Percentiles rank a stretch among this genome's conserved stretches.
Conservation (phyloP, 2,797 vertebrate genomes). For the Sebastes taczanowskii region DNA sequence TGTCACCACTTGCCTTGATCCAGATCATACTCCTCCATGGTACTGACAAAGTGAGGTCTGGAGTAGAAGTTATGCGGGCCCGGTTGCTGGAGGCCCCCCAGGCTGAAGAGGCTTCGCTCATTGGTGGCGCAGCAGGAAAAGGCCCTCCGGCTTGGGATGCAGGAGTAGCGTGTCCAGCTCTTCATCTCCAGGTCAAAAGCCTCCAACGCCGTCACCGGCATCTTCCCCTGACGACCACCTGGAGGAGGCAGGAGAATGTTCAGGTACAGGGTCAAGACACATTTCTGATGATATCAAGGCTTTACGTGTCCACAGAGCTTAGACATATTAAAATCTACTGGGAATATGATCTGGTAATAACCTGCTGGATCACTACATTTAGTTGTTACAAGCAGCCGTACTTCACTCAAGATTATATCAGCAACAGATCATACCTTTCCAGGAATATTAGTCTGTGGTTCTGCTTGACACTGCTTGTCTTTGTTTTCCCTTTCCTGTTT, state of each 20-base stretch:
- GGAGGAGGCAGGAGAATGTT: constrained; percentile 1
- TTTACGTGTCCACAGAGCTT: background rate
- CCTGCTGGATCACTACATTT: background rate
- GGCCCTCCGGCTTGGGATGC: constrained; percentile 94
- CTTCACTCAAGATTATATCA: too few species aligned
- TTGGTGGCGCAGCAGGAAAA: constrained; percentile 91
- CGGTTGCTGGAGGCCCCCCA: constrained; percentile 96
- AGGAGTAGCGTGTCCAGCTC: constrained; percentile 93
- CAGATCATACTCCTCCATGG: constrained; percentile 94
- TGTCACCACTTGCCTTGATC: constrained; percentile 85
- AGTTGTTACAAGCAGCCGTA: background rate
- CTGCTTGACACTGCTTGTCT: background rate
- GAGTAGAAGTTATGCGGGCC: constrained; percentile 99
- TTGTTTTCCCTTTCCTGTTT: background rate
- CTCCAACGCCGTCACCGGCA: constrained; percentile 95
- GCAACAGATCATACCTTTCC: background rate
- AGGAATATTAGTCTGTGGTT: background rate
- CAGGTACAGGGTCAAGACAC: background rate
- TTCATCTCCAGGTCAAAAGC: constrained; percentile 93
- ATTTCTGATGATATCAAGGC: background rate
- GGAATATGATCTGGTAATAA: background rate
- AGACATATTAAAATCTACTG: background rate
- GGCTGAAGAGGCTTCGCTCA: constrained; percentile 89
- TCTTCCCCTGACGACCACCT: constrained; percentile 97
- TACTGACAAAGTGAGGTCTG: constrained; percentile 97